A percentile compares a stretch with the other conserved stretches of the same genome.
Evolutionary conservation across 2,888 invertebrate species (phyloP).

Genomic region (Phalera bucephala): DNA sequence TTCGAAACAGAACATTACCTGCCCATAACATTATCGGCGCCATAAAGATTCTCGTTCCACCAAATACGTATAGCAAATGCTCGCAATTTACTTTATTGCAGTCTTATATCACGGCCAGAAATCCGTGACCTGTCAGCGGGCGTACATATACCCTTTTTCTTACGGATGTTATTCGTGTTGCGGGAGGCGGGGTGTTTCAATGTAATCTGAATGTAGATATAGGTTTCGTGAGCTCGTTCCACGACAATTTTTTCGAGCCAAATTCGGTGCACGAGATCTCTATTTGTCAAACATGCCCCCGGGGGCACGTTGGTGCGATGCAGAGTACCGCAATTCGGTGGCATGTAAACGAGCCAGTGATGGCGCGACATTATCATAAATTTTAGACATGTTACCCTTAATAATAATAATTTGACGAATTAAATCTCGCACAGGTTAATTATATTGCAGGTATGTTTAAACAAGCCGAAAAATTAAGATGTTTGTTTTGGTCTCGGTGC

Average conservation of each 20-base stretch:
- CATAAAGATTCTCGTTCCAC: constrained; percentile 72
- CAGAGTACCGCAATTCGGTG: constrained; percentile 34
- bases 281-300: constrained; percentile 71
- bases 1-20: constrained; percentile 74
- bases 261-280: constrained; percentile 71
- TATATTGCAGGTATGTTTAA: no score
- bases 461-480: no score
- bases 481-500: no score
- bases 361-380: constrained; percentile 20
- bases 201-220: constrained; percentile 43
- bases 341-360: constrained; percentile 24
- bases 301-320: constrained; percentile 36
- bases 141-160: constrained; percentile 19
- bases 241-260: constrained; percentile 67
- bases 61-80: constrained; percentile 77
- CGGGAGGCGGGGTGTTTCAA: constrained; percentile 35
- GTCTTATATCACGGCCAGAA: constrained; percentile 55
- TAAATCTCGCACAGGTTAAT: constrained; percentile 8
- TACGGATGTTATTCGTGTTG: constrained; percentile 8
- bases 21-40: constrained; percentile 78
- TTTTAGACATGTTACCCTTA: constrained; percentile 12
- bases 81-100: constrained; percentile 80
- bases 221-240: constrained; percentile 60
- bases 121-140: constrained; percentile 40
- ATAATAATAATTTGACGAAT: constrained; percentile 13